Percentiles rank a stretch among this genome's conserved stretches.
phyloP scores from a whole-genome alignment of 2,797 vertebrate genomes.

The Malurus splendens region DNA sequence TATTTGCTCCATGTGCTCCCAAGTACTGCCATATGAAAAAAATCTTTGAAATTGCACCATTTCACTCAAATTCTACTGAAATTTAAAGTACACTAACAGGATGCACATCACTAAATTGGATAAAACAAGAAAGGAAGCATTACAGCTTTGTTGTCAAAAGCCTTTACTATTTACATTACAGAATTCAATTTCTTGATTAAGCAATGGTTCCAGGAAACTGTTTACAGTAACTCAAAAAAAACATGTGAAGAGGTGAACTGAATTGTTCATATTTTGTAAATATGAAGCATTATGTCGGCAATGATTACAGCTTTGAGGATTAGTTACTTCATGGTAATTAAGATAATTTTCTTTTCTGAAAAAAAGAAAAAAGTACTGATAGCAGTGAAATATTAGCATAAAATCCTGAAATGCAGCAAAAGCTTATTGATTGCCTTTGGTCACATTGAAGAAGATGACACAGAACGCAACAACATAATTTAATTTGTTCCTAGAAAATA shows the following conservation, averaged over 20 bases:
- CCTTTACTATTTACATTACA: background rate
- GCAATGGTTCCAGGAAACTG: background rate
- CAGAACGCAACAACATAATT: background rate
- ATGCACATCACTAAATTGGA: background rate
- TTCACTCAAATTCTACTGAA: background rate
- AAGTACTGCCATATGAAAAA: background rate
- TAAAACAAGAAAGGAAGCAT: background rate
- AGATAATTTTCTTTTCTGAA: background rate
- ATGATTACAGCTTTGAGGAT: background rate
- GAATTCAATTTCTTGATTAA: background rate
- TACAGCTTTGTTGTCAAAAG: background rate
- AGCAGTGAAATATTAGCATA: background rate
- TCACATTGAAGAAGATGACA: background rate
- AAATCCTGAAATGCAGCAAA: background rate
- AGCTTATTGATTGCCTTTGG: background rate
- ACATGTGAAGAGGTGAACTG: background rate
- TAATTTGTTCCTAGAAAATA: background rate
- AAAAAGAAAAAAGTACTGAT: background rate
- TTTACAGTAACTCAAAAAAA: background rate
- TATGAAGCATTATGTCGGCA: background rate
- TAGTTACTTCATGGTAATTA: slow-evolving; percentile 10
- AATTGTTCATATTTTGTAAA: background rate
- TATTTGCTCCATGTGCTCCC: background rate
- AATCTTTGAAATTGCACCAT: background rate
- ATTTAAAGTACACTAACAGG: background rate